A percentile compares a stretch with the other conserved stretches of the same genome.
Conservation (phyloP, 92 coral and sea anemone genomes). For the Nematostella vectensis region DNA sequence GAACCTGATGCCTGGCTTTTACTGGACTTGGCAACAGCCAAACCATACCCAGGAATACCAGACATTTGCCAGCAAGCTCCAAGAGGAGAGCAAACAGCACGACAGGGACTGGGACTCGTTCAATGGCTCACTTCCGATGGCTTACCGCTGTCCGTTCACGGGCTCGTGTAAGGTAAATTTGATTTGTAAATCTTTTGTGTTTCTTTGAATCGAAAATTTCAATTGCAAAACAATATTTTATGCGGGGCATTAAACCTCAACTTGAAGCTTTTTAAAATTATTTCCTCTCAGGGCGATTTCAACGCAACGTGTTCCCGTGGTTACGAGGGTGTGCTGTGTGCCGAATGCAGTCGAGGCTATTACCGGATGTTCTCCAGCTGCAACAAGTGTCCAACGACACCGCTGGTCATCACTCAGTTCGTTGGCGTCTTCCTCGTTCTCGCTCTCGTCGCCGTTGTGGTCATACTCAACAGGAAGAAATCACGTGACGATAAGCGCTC, state of each 20-base stretch:
- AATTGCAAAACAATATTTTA: no score
- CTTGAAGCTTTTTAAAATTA: no score
- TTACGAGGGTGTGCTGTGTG: no score
- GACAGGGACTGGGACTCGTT: not conserved
- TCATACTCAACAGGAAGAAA: not conserved
- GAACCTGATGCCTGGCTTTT: no score
- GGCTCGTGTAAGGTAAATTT: not conserved
- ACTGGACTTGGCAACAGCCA: no score
- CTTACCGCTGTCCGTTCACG: not conserved
- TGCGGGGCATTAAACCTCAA: no score
- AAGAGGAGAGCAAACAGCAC: conserved; percentile 1
- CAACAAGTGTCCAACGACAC: conserved; percentile 4
- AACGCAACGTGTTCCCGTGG: conserved; percentile 5
- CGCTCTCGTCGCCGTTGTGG: not conserved
- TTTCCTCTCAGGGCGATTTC: not conserved
- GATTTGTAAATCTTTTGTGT: no score
- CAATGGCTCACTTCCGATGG: not conserved
- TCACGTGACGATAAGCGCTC: no score
- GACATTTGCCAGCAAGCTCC: not conserved
- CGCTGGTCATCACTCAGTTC: no score
- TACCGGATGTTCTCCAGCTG: conserved; percentile 5
- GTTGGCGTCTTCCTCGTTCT: conserved; percentile 1
- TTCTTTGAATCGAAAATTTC: no score
- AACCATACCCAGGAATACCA: not conserved
- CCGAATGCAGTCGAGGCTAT: not conserved